Conservation (phyloP, 2,113 vertebrate species). For the Manacus vitellinus region DNA sequence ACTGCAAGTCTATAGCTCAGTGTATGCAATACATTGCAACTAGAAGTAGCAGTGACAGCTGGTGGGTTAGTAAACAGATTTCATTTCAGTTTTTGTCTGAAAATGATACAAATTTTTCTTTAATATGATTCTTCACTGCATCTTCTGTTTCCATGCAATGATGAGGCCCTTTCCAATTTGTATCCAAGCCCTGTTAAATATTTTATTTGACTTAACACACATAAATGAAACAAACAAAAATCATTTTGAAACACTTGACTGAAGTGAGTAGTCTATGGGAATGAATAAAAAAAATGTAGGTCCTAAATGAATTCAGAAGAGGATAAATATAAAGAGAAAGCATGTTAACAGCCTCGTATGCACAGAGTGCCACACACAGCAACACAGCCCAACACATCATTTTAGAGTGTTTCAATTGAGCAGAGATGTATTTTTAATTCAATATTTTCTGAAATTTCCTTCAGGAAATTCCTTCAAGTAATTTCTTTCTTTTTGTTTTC, state of each 20-base stretch:
- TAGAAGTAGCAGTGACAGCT: conserved; percentile 72
- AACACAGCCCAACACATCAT: not conserved
- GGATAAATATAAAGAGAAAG: not conserved
- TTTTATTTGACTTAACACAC: conserved; percentile 43
- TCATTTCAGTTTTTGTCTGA: conserved; percentile 72
- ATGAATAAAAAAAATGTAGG: not conserved
- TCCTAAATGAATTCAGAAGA: not conserved
- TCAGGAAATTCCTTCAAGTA: not conserved
- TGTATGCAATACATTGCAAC: conserved; percentile 24
- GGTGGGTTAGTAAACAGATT: conserved; percentile 73
- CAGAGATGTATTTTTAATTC: not conserved
- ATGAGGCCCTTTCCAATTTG: conserved; percentile 61
- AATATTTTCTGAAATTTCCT: not conserved
- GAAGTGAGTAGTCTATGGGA: not conserved
- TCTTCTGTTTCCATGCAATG: conserved; percentile 64
- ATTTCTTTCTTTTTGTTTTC: not conserved
- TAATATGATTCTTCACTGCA: conserved; percentile 57
- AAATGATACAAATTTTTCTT: conserved; percentile 70
- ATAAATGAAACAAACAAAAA: conserved; percentile 51
- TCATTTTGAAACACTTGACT: conserved; percentile 10
- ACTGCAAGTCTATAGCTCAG: not conserved
- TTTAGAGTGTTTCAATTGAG: not conserved
- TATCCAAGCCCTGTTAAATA: conserved; percentile 59
- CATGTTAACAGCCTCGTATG: rapidly evolving
- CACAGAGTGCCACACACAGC: not conserved